Evolutionary conservation across 30 jellyfish, hydroid and myxozoan genomes (phyloP).

Genomic region (Rhopilema esculentum): DNA sequence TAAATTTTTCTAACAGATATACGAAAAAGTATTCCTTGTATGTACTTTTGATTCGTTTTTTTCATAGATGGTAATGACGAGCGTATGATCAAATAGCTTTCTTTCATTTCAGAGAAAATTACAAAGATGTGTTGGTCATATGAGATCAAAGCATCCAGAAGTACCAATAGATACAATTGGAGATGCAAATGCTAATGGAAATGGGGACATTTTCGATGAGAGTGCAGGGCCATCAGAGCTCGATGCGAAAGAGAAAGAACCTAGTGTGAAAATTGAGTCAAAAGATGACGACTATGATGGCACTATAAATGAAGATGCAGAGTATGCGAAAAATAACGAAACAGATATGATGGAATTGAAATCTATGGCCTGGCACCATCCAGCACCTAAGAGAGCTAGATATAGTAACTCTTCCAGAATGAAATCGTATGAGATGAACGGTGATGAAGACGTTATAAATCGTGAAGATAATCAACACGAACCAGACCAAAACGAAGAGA

Average conservation of each 20-base stretch:
- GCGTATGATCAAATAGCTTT: too few species aligned
- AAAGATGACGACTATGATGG: slow-evolving; percentile 9
- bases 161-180: slow-evolving; percentile 30
- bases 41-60: too few species aligned
- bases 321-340: neutral
- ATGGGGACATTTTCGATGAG: slow-evolving; percentile 17
- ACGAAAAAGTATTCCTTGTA: too few species aligned
- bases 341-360: slow-evolving; percentile 49
- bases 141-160: slow-evolving; percentile 71
- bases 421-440: neutral
- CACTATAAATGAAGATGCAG: slow-evolving; percentile 5
- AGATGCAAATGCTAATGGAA: neutral
- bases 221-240: slow-evolving; percentile 13
- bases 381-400: neutral
- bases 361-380: slow-evolving; percentile 68
- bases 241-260: slow-evolving; percentile 14
- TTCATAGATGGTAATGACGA: too few species aligned
- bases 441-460: neutral
- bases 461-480: neutral
- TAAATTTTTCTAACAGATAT: too few species aligned
- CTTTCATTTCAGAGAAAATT: slow-evolving; percentile 49
- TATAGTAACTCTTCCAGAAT: neutral
- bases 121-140: slow-evolving; percentile 67
- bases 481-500: neutral
- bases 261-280: slow-evolving; percentile 10